These are phyloP conservation scores for Anneissia japonica DNA, from an alignment of 35 echinoderm and acorn worm species.

Conservation along the genomic window DNA sequence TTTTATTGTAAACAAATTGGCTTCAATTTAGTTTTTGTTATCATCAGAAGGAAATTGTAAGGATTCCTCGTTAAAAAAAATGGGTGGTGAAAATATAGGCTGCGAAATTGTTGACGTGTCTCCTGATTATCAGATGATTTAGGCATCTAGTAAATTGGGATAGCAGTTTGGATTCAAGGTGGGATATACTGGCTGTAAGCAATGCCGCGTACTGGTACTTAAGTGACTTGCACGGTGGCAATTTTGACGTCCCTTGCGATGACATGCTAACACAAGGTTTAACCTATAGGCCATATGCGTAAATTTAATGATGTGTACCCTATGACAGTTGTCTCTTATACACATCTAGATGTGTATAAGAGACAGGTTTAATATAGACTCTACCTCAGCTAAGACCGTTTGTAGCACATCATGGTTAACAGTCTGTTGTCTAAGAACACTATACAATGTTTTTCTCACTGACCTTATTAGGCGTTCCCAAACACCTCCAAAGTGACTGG, in stretches of 20 bases:
- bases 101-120: background rate
- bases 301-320: background rate
- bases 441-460: constrained; percentile 9
- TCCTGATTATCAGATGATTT: background rate
- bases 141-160: background rate
- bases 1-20: background rate
- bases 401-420: constrained; percentile 10
- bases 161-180: background rate
- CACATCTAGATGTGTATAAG: no score
- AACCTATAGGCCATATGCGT: background rate
- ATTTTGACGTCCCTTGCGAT: background rate
- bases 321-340: no score
- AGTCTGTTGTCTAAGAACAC: background rate
- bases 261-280: background rate
- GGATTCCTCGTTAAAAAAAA: background rate
- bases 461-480: constrained; percentile 6
- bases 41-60: no score
- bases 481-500: constrained; percentile 16
- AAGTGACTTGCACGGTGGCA: background rate
- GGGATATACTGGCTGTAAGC: background rate
- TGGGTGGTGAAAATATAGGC: background rate
- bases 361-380: constrained; percentile 24
- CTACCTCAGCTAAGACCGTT: constrained; percentile 12
- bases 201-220: background rate
- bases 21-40: background rate